These are phyloP conservation scores for Drosophila elegans DNA, from an alignment of 1,140 invertebrate species.

Conservation along the genomic window DNA sequence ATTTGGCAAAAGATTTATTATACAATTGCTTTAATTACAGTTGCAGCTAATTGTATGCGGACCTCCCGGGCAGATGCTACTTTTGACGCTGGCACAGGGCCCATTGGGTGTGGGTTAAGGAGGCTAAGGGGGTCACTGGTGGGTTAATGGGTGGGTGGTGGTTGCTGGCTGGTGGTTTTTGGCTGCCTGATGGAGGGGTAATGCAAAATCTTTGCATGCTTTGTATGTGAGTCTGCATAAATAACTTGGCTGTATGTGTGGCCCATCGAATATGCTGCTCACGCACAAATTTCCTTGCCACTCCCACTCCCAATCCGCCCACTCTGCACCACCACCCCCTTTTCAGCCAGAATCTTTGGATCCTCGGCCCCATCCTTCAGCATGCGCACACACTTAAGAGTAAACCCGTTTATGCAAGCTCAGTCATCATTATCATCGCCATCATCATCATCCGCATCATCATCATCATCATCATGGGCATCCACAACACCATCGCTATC, in stretches of 20 bases:
- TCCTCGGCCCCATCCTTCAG: conserved; percentile 9
- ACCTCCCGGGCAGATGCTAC: conserved; percentile 65
- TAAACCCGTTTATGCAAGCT: conserved; percentile 77
- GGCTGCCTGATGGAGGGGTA: conserved; percentile 15
- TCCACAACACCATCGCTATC: conserved; percentile 8
- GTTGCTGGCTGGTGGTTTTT: background rate
- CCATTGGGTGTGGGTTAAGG: conserved; percentile 11
- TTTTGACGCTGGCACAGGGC: conserved; percentile 51
- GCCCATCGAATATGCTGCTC: conserved; percentile 71
- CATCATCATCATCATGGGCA: background rate
- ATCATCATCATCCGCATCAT: conserved; percentile 1
- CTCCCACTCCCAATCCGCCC: background rate
- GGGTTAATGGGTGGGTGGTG: background rate
- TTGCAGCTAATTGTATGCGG: conserved; percentile 81
- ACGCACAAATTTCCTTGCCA: conserved; percentile 57
- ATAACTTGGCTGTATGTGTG: conserved; percentile 59
- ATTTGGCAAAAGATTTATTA: conserved; percentile 80
- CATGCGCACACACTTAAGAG: conserved; percentile 70
- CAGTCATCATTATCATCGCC: conserved; percentile 66
- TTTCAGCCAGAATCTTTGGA: background rate
- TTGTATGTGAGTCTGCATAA: conserved; percentile 79
- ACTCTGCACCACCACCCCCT: background rate
- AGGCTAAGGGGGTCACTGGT: background rate
- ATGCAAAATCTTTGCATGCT: conserved; percentile 75
- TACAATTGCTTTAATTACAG: conserved; percentile 82